Conservation (phyloP, 2,113 vertebrate genomes). For the Paratilapia polleni region DNA sequence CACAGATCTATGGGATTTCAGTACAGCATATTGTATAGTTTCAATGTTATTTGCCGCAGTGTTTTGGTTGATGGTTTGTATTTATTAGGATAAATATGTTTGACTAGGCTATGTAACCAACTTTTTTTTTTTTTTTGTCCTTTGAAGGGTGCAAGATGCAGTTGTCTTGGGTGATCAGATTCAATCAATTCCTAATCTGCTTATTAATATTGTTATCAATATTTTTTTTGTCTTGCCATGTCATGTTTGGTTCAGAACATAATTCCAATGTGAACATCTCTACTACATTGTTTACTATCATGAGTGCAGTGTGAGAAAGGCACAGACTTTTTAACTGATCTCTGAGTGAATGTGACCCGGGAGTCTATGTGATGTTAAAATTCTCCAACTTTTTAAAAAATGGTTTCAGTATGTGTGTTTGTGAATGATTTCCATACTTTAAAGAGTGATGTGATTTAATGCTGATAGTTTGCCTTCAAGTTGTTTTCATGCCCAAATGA, state of each 20-base stretch:
- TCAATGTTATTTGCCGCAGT: neutral
- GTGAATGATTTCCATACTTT: neutral
- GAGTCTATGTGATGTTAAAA: neutral
- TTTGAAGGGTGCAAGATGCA: neutral
- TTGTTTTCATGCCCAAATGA: constrained; percentile 40
- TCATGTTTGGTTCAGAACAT: neutral
- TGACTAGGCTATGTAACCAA: neutral
- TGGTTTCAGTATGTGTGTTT: neutral
- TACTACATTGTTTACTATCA: neutral
- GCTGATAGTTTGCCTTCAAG: constrained; percentile 31
- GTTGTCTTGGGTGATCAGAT: neutral
- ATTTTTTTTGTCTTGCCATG: constrained; percentile 1
- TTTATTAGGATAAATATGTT: neutral
- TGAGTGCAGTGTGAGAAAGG: neutral
- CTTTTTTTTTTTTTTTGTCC: neutral
- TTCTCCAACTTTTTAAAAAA: neutral
- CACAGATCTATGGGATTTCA: neutral
- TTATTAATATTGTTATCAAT: neutral
- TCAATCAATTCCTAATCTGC: neutral
- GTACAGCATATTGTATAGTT: neutral
- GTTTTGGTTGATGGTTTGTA: constrained; percentile 6
- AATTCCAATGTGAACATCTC: neutral
- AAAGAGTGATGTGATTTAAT: neutral
- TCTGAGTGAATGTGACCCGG: constrained; percentile 20
- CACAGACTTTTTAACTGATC: neutral